Conservation (phyloP, 2,888 invertebrate genomes). For the Sympetrum striolatum region DNA sequence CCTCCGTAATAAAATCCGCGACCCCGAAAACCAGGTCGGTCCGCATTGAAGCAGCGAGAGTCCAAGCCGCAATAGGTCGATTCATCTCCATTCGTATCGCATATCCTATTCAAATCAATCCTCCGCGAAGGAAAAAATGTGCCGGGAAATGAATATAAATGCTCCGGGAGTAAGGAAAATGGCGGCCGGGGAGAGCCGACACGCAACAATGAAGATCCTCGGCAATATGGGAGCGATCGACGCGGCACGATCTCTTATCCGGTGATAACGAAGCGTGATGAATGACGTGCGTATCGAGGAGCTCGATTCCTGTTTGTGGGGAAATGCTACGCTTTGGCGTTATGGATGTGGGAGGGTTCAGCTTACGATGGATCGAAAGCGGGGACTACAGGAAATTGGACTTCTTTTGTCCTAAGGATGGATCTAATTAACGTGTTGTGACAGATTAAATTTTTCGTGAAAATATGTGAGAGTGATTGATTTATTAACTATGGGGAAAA, state of each 20-base stretch:
- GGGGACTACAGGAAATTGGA: background rate
- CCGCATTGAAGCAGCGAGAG: background rate
- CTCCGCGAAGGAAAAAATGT: background rate
- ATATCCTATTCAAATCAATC: background rate
- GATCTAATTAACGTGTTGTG: no score
- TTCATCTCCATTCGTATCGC: background rate
- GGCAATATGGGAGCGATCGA: no score
- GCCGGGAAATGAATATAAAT: background rate
- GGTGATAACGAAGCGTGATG: constrained; percentile 23
- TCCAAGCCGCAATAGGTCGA: background rate
- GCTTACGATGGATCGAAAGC: background rate
- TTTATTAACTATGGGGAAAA: no score
- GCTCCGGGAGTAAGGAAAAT: background rate
- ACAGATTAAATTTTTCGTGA: no score
- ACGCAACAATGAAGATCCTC: no score
- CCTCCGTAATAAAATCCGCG: background rate
- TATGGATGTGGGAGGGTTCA: background rate
- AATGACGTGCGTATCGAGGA: constrained; percentile 14
- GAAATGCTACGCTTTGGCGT: background rate
- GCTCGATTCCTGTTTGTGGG: background rate
- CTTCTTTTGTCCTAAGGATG: background rate
- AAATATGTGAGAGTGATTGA: no score
- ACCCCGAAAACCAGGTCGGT: background rate
- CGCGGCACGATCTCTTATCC: background rate
- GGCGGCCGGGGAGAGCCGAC: background rate